These are phyloP conservation scores for Regulus satrapa DNA, from an alignment of 2,113 vertebrate genomes.

Conservation along the genomic window DNA sequence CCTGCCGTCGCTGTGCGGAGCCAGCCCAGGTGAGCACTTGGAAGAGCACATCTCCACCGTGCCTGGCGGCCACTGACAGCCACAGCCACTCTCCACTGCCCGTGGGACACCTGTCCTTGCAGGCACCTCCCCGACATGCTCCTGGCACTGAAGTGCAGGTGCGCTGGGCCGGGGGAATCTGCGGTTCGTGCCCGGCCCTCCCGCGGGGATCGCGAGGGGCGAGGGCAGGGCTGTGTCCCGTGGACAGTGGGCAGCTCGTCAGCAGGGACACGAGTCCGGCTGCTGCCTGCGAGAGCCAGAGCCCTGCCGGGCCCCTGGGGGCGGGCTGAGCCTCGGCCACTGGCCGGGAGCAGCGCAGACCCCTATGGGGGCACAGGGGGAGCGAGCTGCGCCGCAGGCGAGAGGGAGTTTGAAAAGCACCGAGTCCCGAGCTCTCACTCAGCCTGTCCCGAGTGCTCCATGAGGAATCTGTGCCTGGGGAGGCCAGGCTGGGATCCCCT, in stretches of 20 bases:
- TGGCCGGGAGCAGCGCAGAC: no score
- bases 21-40: not conserved
- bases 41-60: fast-evolving
- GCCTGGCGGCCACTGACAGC: fast-evolving
- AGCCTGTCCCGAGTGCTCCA: not conserved
- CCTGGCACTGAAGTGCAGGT: not conserved
- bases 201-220: fast-evolving
- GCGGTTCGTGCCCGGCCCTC: not conserved
- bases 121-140: not conserved
- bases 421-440: not conserved
- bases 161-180: not conserved
- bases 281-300: not conserved
- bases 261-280: not conserved
- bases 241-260: not conserved
- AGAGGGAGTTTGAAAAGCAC: no score
- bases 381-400: not conserved
- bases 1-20: not conserved
- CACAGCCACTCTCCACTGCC: fast-evolving
- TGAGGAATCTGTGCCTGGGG: not conserved
- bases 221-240: not conserved
- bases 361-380: not conserved
- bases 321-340: not conserved
- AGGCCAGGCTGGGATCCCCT: not conserved
- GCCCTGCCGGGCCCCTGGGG: not conserved
- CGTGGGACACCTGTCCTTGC: fast-evolving